These are phyloP conservation scores for Tapirus indicus DNA, from an alignment of 2,797 vertebrate genomes.

Conservation along the genomic window DNA sequence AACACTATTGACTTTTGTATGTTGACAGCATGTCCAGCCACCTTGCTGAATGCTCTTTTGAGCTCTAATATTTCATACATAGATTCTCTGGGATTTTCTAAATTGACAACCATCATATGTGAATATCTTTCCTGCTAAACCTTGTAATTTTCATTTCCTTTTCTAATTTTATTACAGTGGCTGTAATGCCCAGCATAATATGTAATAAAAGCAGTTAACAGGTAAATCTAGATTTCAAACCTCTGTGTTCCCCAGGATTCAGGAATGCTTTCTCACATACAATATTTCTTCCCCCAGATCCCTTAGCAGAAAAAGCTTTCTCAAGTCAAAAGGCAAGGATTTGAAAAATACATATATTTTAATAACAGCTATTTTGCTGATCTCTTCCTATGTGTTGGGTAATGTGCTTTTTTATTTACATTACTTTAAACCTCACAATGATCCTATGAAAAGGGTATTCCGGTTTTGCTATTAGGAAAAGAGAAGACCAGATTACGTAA, in stretches of 20 bases:
- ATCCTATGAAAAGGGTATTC: not conserved
- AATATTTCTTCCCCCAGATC: not conserved
- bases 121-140: not conserved
- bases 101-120: not conserved
- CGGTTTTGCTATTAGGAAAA: not conserved
- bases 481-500: not conserved
- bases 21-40: not conserved
- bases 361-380: not conserved
- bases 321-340: not conserved
- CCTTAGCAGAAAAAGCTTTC: not conserved
- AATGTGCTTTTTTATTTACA: not conserved
- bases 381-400: not conserved
- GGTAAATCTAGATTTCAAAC: not conserved
- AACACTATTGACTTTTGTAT: not conserved
- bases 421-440: not conserved
- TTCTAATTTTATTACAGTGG: not conserved
- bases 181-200: not conserved
- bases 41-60: not conserved
- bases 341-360: not conserved
- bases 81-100: not conserved
- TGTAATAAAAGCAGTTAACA: not conserved
- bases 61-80: not conserved
- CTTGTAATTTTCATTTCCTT: not conserved
- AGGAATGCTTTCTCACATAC: not conserved
- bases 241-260: not conserved